Conservation (phyloP, 2,797 vertebrate genomes). For the Aeoliscus strigatus region DNA sequence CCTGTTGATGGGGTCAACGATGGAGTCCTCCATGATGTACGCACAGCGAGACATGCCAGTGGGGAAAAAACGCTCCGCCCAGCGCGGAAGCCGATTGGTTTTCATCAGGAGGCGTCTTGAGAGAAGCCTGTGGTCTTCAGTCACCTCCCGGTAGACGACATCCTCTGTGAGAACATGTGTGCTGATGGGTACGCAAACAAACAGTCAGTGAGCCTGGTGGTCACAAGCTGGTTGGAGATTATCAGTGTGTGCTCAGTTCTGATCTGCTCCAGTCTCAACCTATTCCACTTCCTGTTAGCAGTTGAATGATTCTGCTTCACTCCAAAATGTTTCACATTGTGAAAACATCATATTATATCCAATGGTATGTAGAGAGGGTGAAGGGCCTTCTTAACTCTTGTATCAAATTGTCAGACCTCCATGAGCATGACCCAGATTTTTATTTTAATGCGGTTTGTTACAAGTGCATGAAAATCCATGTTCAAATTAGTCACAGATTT, state of each 20-base stretch:
- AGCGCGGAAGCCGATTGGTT: conserved; percentile 93
- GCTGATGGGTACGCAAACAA: conserved; percentile 45
- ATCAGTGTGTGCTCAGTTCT: not conserved
- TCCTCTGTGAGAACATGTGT: conserved; percentile 81
- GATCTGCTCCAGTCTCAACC: not conserved
- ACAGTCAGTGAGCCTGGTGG: conserved; percentile 1
- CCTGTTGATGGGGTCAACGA: conserved; percentile 85
- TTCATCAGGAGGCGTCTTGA: conserved; percentile 80
- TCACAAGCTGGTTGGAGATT: conserved; percentile 1
- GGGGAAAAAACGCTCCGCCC: conserved; percentile 89
- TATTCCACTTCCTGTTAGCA: too few relatives aligned
- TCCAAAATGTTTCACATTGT: not conserved
- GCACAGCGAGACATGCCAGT: conserved; percentile 86
- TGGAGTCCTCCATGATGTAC: conserved; percentile 93
- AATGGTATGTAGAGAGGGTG: too few relatives aligned
- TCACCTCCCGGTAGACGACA: conserved; percentile 77
- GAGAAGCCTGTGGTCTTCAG: conserved; percentile 67
- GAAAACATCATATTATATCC: too few relatives aligned
- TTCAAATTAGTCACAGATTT: too few relatives aligned
- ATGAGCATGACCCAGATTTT: too few relatives aligned
- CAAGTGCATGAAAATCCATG: too few relatives aligned
- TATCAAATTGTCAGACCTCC: too few relatives aligned
- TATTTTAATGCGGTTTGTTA: too few relatives aligned
- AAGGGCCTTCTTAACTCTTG: too few relatives aligned
- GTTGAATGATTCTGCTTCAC: too few relatives aligned